Evolutionary conservation across 2,113 vertebrate genomes (phyloP).

Genomic region (Aspidoscelis tigris): DNA sequence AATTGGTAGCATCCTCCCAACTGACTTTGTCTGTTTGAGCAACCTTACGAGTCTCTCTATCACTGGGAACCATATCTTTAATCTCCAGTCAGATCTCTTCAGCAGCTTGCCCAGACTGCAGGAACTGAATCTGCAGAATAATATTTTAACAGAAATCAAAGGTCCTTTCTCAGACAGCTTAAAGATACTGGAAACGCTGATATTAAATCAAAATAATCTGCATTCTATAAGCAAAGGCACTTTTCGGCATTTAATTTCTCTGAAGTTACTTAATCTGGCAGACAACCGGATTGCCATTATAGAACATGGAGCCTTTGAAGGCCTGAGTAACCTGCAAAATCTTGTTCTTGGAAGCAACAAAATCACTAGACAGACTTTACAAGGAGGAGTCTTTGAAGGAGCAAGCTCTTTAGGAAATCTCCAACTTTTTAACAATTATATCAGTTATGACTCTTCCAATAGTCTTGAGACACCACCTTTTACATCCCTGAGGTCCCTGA

Average conservation of each 20-base stretch:
- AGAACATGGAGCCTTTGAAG: conserved; percentile 57
- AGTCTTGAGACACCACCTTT: conserved; percentile 71
- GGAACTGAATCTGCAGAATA: conserved; percentile 78
- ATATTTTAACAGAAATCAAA: conserved; percentile 76
- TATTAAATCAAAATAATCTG: conserved; percentile 80
- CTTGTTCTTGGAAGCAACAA: conserved; percentile 78
- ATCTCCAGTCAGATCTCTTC: conserved; percentile 68
- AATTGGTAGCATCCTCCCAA: conserved; percentile 40
- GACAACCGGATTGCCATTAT: conserved; percentile 75
- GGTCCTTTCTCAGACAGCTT: conserved; percentile 70
- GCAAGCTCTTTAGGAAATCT: conserved; percentile 55
- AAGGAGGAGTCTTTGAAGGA: conserved; percentile 43
- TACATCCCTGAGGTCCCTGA: conserved; percentile 61
- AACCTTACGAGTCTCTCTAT: conserved; percentile 66
- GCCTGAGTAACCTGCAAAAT: conserved; percentile 68
- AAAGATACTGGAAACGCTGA: conserved; percentile 71
- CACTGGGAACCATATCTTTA: conserved; percentile 75
- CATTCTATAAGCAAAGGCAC: conserved; percentile 71
- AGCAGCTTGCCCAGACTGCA: conserved; percentile 68
- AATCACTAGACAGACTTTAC: conserved; percentile 54
- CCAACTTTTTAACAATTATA: conserved; percentile 55
- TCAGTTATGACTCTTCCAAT: conserved; percentile 60
- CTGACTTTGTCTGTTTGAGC: conserved; percentile 69
- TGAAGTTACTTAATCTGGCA: conserved; percentile 75
- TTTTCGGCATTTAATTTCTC: conserved; percentile 67